These are phyloP conservation scores for Clarias batrachus DNA, from an alignment of 2,113 vertebrate genomes.

Conservation along the genomic window DNA sequence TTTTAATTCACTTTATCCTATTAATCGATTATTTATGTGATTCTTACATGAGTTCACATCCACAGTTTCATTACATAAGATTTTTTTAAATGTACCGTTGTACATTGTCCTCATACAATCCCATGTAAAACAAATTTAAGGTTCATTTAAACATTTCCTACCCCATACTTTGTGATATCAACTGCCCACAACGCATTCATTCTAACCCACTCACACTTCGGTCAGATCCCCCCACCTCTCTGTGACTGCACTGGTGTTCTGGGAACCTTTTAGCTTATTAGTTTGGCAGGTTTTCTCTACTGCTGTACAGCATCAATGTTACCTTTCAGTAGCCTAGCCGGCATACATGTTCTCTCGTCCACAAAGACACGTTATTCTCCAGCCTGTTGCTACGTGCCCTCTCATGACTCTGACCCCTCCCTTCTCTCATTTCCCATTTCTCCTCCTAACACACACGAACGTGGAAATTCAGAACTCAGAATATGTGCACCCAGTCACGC, in stretches of 20 bases:
- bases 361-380: constrained; percentile 73
- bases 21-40: neutral
- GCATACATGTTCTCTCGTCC: constrained; percentile 36
- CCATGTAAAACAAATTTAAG: neutral
- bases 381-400: constrained; percentile 47
- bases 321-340: constrained; percentile 67
- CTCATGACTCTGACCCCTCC: constrained; percentile 62
- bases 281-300: constrained; percentile 58
- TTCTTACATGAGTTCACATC: too few species aligned
- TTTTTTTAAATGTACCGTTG: neutral
- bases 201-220: neutral
- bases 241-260: constrained; percentile 54
- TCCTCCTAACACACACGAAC: constrained; percentile 56
- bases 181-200: neutral
- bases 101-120: neutral
- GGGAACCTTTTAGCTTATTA: constrained; percentile 53
- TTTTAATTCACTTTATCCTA: neutral
- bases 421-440: neutral
- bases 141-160: neutral
- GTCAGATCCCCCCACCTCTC: constrained; percentile 4
- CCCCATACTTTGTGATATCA: neutral
- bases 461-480: constrained; percentile 45
- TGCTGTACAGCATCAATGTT: constrained; percentile 67
- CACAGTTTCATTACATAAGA: neutral
- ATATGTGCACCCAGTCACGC: constrained; percentile 36